These are phyloP conservation scores for Nycticebus coucang DNA, from an alignment of 2,113 vertebrate species.

Conservation along the genomic window DNA sequence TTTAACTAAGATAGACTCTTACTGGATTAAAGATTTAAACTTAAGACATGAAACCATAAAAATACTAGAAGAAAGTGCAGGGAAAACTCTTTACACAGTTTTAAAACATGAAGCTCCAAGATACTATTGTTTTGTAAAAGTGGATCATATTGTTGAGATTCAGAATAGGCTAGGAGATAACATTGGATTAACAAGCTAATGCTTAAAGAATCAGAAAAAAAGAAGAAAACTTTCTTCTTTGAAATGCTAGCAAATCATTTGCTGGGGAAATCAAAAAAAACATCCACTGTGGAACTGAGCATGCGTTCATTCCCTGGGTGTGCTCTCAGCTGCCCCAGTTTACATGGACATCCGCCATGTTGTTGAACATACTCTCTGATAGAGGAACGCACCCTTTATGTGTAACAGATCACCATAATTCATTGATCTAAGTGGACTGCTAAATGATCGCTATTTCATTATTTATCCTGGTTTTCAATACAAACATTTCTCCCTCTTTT, in stretches of 20 bases:
- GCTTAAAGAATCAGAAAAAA: background rate
- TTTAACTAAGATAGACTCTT: too few species aligned
- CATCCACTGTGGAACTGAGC: background rate
- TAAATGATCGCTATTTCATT: background rate
- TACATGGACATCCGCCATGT: fast-evolving
- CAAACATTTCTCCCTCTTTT: background rate
- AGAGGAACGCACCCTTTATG: fast-evolving
- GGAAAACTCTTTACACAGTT: background rate
- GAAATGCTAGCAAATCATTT: background rate
- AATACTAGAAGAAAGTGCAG: too few species aligned
- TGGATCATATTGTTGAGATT: background rate
- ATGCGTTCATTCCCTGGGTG: background rate
- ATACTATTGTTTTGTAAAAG: background rate
- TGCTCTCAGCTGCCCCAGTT: background rate
- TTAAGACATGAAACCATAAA: too few species aligned
- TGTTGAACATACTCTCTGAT: background rate
- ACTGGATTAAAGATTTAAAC: too few species aligned
- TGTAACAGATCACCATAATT: background rate
- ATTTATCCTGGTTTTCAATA: background rate
- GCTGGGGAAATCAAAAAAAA: background rate
- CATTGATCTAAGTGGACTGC: background rate
- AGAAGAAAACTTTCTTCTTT: background rate
- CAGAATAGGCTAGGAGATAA: background rate
- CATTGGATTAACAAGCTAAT: background rate
- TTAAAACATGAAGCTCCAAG: background rate